These are phyloP conservation scores for Carlito syrichta DNA, from an alignment of 2,113 vertebrate genomes.

Conservation along the genomic window DNA sequence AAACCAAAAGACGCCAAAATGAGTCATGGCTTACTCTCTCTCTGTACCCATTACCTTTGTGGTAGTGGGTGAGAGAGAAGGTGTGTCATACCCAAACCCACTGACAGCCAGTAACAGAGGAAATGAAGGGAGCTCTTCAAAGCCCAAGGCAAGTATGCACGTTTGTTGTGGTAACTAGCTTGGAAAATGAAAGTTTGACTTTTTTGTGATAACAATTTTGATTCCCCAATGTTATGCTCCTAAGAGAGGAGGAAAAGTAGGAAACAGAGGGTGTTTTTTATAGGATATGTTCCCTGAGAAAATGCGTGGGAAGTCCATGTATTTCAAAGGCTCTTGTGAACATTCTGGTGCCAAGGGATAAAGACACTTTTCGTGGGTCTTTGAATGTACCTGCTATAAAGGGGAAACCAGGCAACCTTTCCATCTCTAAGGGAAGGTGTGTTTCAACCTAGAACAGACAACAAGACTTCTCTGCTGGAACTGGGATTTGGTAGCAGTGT, in stretches of 20 bases:
- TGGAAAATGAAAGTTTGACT: slow-evolving; percentile 68
- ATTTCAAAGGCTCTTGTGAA: neutral
- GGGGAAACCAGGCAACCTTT: neutral
- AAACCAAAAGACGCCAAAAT: slow-evolving; percentile 62
- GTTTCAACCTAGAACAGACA: neutral
- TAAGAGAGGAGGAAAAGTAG: neutral
- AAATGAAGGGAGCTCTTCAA: slow-evolving; percentile 40
- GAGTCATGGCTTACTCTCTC: slow-evolving; percentile 68
- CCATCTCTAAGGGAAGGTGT: neutral
- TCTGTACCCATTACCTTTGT: slow-evolving; percentile 33
- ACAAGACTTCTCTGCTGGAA: neutral
- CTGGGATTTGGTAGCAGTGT: neutral
- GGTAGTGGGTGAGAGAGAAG: slow-evolving; percentile 43
- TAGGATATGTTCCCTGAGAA: neutral
- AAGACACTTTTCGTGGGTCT: neutral
- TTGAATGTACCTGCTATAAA: neutral
- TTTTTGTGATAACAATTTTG: slow-evolving; percentile 40
- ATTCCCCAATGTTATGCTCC: neutral
- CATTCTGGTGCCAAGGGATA: neutral
- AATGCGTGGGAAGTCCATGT: too few relatives aligned
- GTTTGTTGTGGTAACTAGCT: slow-evolving; percentile 61
- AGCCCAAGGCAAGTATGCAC: slow-evolving; percentile 11
- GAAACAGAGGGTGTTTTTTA: neutral
- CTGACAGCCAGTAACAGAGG: slow-evolving; percentile 54
- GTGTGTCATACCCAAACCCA: slow-evolving; percentile 51